phyloP scores from a whole-genome alignment of 1,140 invertebrate genomes.

The Chrysoperla carnea region DNA sequence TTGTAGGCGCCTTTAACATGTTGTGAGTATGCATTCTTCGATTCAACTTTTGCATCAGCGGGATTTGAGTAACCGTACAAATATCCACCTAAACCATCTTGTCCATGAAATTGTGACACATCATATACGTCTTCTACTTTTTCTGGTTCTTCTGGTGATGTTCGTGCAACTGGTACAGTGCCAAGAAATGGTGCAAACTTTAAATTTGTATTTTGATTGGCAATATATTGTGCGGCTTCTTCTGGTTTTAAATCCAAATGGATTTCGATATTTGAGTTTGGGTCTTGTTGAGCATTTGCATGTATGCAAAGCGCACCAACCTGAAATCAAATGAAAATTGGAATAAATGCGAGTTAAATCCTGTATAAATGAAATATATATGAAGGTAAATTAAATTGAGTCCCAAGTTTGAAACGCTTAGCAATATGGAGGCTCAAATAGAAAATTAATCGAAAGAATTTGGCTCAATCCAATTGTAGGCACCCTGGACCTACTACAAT shows the following conservation, averaged over 20 bases:
- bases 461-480: no score
- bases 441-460: no score
- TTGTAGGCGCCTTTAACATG: slow-evolving; percentile 30
- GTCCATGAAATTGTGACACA: slow-evolving; percentile 43
- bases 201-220: slow-evolving; percentile 22
- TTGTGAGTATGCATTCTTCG: slow-evolving; percentile 24
- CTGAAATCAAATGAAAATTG: no score
- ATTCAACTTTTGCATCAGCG: slow-evolving; percentile 39
- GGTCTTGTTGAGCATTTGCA: no score
- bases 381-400: no score
- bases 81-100: slow-evolving; percentile 26
- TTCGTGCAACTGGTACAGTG: slow-evolving; percentile 24
- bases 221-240: slow-evolving; percentile 37
- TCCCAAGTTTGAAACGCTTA: no score
- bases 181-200: slow-evolving; percentile 31
- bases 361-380: no score
- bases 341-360: no score
- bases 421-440: no score
- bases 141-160: slow-evolving; percentile 35
- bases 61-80: slow-evolving; percentile 42
- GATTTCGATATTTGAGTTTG: no score
- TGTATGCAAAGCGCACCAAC: no score
- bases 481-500: no score
- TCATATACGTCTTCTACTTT: slow-evolving; percentile 45
- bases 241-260: slow-evolving; percentile 34